Conservation (phyloP, 2,797 vertebrate species). For the Oophaga sylvatica region DNA sequence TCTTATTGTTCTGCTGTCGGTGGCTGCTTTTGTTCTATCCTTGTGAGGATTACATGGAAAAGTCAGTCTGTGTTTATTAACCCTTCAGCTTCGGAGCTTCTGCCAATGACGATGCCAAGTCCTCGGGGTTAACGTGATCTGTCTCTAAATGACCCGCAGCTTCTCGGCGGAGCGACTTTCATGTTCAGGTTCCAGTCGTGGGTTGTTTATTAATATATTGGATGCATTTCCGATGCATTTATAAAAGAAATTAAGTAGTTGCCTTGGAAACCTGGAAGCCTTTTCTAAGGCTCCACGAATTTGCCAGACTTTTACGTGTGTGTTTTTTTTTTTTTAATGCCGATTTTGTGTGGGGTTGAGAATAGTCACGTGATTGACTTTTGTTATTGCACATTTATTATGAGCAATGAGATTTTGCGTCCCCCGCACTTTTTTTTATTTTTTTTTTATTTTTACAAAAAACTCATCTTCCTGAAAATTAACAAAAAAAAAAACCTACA, state of each 20-base stretch:
- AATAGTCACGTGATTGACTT: constrained; percentile 20
- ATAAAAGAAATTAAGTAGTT: constrained; percentile 44
- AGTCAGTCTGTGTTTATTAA: neutral
- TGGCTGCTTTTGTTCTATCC: constrained; percentile 30
- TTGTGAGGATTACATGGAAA: neutral
- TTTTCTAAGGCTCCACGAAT: constrained; percentile 9
- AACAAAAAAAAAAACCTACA: neutral
- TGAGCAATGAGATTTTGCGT: neutral
- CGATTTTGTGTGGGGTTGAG: constrained; percentile 18
- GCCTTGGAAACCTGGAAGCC: constrained; percentile 56
- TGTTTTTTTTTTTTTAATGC: constrained; percentile 31
- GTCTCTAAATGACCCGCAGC: neutral
- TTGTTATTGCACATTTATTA: constrained; percentile 16
- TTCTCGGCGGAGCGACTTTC: neutral
- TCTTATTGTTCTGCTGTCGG: constrained; percentile 32
- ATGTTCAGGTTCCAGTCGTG: constrained; percentile 22
- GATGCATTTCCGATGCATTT: constrained; percentile 30
- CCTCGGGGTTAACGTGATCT: constrained; percentile 1
- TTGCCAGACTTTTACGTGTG: constrained; percentile 10
- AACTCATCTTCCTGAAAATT: neutral
- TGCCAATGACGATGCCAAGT: neutral
- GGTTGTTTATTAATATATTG: constrained; percentile 49
- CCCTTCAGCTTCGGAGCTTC: neutral
- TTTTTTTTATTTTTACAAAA: neutral
- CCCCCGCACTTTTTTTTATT: neutral